These are phyloP conservation scores for Leptodirus hochenwartii DNA, from an alignment of 2,888 invertebrate species.

Conservation along the genomic window DNA sequence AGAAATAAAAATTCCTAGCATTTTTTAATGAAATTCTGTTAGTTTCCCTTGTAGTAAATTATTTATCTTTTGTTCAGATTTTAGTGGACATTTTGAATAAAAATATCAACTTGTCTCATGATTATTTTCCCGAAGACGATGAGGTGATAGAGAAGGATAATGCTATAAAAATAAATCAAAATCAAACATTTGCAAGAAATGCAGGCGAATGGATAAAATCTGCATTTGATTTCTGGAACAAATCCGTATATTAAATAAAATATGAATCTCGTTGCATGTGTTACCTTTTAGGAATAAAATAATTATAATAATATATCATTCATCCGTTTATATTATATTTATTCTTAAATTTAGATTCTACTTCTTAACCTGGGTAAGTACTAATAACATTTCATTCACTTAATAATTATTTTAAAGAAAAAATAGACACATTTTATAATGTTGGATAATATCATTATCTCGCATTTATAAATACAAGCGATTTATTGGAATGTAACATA, in stretches of 20 bases:
- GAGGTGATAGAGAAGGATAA: slow-evolving; percentile 11
- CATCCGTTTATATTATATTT: too few relatives aligned
- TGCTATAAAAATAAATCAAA: slow-evolving; percentile 7
- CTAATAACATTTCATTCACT: too few relatives aligned
- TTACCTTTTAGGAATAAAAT: too few relatives aligned
- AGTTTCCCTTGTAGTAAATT: slow-evolving; percentile 6
- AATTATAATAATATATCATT: too few relatives aligned
- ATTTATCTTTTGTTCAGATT: slow-evolving; percentile 9
- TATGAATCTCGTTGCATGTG: too few relatives aligned
- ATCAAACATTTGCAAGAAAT: slow-evolving; percentile 10
- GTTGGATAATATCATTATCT: too few relatives aligned
- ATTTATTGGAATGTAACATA: too few relatives aligned
- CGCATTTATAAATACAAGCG: too few relatives aligned
- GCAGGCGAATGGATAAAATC: slow-evolving; percentile 14
- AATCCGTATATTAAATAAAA: slow-evolving; percentile 17
- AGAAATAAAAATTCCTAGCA: slow-evolving; percentile 1
- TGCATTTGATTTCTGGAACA: slow-evolving; percentile 16
- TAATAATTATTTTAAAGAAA: too few relatives aligned
- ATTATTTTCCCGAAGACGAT: slow-evolving; percentile 13
- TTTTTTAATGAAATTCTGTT: slow-evolving; percentile 1
- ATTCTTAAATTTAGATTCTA: too few relatives aligned
- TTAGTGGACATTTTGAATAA: slow-evolving; percentile 11
- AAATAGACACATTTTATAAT: too few relatives aligned
- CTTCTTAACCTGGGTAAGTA: too few relatives aligned
- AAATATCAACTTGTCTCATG: slow-evolving; percentile 6